A percentile compares a stretch with the other conserved stretches of the same genome.
Evolutionary conservation across 2,113 vertebrate genomes (phyloP).

Genomic region (Glareola pratincola): DNA sequence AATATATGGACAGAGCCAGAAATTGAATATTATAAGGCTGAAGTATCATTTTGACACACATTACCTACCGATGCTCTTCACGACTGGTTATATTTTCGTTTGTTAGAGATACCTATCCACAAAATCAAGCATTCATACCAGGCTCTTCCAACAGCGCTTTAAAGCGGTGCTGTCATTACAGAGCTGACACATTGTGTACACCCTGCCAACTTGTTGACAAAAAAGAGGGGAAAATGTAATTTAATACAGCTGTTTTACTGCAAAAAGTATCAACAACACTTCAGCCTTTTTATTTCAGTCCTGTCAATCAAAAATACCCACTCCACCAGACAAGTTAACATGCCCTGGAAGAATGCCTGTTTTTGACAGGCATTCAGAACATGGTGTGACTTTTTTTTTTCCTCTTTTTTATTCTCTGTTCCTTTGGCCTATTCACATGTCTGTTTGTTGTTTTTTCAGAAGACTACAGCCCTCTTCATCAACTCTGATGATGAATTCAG

Average conservation of each 20-base stretch:
- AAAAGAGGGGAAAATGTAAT: background rate
- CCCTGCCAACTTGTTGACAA: constrained; percentile 35
- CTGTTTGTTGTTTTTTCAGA: constrained; percentile 3
- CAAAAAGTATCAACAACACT: constrained; percentile 49
- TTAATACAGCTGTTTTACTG: constrained; percentile 59
- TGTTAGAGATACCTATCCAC: background rate
- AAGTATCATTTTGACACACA: background rate
- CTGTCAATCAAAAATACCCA: constrained; percentile 39
- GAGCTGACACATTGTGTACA: background rate
- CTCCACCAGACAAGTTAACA: constrained; percentile 24
- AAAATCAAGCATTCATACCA: background rate
- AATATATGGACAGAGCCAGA: background rate
- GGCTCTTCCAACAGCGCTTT: background rate
- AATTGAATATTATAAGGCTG: background rate
- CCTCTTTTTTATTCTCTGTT: background rate
- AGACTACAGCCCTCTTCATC: background rate
- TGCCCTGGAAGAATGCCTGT: constrained; percentile 27
- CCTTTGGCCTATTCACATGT: constrained; percentile 20
- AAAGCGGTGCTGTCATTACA: background rate
- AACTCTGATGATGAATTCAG: background rate
- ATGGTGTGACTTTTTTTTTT: background rate
- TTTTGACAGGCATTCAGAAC: constrained; percentile 44
- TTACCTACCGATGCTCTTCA: background rate
- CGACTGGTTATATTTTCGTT: background rate
- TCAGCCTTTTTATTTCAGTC: constrained; percentile 51